Evolutionary conservation across 2,888 invertebrate genomes (phyloP).

Genomic region (Caenorhabditis plicata): DNA sequence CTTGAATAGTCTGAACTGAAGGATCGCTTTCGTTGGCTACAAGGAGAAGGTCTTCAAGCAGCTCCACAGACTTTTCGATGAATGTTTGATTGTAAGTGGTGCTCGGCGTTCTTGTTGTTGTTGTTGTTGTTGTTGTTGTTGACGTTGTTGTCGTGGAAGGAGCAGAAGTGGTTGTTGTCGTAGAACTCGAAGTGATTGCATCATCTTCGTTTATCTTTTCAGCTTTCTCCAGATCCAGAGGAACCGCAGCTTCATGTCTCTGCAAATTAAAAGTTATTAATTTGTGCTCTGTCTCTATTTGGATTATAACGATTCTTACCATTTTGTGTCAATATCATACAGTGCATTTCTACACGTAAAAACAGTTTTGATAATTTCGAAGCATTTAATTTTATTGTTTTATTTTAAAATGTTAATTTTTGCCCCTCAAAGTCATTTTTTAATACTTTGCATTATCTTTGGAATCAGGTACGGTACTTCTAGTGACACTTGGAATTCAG

Average conservation of each 20-base stretch:
- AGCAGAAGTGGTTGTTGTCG: neutral
- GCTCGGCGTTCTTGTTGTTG: constrained; percentile 2
- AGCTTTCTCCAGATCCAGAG: constrained; percentile 23
- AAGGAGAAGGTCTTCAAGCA: constrained; percentile 26
- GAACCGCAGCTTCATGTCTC: constrained; percentile 19
- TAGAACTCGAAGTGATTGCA: constrained; percentile 2
- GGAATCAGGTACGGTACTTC: too few relatives aligned
- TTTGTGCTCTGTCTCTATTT: too few relatives aligned
- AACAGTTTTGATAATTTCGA: too few relatives aligned
- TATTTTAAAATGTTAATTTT: too few relatives aligned
- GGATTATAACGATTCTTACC: neutral
- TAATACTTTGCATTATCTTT: too few relatives aligned
- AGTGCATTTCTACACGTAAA: too few relatives aligned
- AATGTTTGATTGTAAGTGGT: neutral
- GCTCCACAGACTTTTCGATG: constrained; percentile 12
- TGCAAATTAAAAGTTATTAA: constrained; percentile 1
- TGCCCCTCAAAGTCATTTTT: too few relatives aligned
- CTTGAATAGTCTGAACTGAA: too few relatives aligned
- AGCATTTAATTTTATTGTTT: too few relatives aligned
- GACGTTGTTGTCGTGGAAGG: constrained; percentile 6
- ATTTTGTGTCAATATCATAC: too few relatives aligned
- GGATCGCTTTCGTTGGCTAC: too few relatives aligned
- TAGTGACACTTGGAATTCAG: too few relatives aligned
- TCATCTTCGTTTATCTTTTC: constrained; percentile 18
- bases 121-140: neutral